phyloP scores from a whole-genome alignment of 2,797 vertebrate species.

The Lagorchestes hirsutus region DNA sequence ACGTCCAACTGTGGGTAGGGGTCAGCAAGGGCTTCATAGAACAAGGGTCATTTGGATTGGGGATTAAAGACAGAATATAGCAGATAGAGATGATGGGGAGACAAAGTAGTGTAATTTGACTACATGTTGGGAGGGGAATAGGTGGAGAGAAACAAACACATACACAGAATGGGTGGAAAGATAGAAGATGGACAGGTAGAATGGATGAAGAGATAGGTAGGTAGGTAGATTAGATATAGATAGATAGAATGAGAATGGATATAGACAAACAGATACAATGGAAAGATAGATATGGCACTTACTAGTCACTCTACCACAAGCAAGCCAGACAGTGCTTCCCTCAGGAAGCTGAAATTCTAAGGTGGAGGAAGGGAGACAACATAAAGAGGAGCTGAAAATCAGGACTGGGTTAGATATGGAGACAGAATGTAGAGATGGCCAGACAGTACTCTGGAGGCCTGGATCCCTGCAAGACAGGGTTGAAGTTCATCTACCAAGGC shows the following conservation, averaged over 20 bases:
- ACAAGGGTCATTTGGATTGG: background rate
- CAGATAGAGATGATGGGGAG: background rate
- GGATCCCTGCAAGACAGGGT: background rate
- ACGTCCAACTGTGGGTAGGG: background rate
- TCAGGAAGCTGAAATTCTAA: background rate
- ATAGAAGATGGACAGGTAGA: background rate
- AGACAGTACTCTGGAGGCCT: background rate
- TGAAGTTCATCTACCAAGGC: background rate
- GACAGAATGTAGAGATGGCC: background rate
- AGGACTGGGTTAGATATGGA: background rate
- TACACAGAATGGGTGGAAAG: background rate
- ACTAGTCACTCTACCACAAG: background rate
- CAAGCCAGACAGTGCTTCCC: background rate
- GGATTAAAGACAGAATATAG: background rate
- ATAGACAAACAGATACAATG: no score
- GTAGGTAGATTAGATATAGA: no score
- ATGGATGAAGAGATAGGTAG: background rate
- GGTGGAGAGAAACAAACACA: background rate
- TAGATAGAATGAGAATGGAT: no score
- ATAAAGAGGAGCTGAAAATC: background rate
- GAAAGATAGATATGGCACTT: background rate
- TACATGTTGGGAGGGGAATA: background rate
- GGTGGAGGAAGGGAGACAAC: background rate
- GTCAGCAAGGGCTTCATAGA: background rate
- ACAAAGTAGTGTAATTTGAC: background rate